phyloP scores from a whole-genome alignment of 2,888 invertebrate species.

The Metallyticus violacea region DNA sequence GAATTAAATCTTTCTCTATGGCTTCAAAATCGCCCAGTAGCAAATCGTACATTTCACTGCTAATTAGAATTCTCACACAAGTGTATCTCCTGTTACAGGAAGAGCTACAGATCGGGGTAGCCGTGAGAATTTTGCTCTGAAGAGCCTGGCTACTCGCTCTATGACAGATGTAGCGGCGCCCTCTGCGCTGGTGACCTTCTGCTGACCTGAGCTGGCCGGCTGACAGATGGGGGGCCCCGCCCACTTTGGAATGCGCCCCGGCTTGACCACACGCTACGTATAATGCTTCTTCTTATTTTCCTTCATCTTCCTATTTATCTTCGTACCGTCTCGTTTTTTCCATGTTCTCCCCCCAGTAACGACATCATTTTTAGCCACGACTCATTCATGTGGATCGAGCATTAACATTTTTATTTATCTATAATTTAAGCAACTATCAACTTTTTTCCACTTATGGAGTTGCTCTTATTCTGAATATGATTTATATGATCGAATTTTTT shows the following conservation, averaged over 20 bases:
- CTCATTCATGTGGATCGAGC: background rate
- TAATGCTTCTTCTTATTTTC: background rate
- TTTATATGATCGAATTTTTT: too few species aligned
- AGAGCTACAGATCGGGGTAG: too few species aligned
- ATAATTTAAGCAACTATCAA: too few species aligned
- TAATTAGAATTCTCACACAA: too few species aligned
- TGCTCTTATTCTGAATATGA: too few species aligned
- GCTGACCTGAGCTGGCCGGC: background rate
- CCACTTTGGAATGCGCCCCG: background rate
- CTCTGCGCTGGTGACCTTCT: background rate
- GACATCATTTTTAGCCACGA: background rate
- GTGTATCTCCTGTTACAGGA: too few species aligned
- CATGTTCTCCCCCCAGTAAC: background rate
- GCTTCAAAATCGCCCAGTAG: too few species aligned
- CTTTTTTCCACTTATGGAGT: too few species aligned
- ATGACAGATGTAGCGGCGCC: background rate
- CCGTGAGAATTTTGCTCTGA: background rate
- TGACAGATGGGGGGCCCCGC: background rate
- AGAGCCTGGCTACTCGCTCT: background rate
- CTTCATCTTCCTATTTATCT: background rate
- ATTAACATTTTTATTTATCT: background rate
- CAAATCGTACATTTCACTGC: background rate
- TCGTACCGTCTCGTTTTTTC: background rate
- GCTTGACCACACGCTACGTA: background rate
- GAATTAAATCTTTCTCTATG: too few species aligned